Conservation (phyloP, 2,888 invertebrate genomes). For the Callosobruchus maculatus region DNA sequence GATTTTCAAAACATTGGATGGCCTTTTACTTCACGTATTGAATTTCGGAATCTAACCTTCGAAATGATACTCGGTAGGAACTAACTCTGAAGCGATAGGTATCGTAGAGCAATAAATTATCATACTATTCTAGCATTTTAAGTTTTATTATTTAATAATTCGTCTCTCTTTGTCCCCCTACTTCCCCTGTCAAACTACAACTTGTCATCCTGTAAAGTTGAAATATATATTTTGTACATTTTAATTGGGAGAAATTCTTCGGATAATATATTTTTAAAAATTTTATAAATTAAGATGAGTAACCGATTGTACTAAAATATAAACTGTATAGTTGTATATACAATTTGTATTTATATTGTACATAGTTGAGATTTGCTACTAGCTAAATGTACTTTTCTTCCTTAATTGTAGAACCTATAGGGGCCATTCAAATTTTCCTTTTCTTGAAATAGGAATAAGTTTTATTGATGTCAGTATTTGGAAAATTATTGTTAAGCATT, state of each 20-base stretch:
- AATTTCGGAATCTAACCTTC: too few relatives aligned
- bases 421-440: constrained; percentile 36
- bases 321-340: constrained; percentile 28
- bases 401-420: constrained; percentile 41
- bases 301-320: background rate
- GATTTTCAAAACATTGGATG: too few relatives aligned
- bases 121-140: background rate
- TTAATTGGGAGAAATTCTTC: background rate
- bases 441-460: constrained; percentile 34
- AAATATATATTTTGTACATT: background rate
- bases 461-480: constrained; percentile 46
- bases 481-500: constrained; percentile 40
- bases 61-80: too few relatives aligned
- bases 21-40: too few relatives aligned
- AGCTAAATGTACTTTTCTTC: constrained; percentile 25
- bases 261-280: background rate
- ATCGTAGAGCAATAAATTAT: too few relatives aligned
- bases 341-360: constrained; percentile 23
- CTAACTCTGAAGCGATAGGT: too few relatives aligned
- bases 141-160: background rate
- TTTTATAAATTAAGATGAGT: background rate
- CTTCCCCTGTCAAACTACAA: background rate
- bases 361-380: constrained; percentile 25
- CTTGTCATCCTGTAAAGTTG: background rate
- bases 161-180: too few relatives aligned